Base-by-base conservation (phyloP, 2,797 vertebrate genomes). In the Meda fulgida region DNA sequence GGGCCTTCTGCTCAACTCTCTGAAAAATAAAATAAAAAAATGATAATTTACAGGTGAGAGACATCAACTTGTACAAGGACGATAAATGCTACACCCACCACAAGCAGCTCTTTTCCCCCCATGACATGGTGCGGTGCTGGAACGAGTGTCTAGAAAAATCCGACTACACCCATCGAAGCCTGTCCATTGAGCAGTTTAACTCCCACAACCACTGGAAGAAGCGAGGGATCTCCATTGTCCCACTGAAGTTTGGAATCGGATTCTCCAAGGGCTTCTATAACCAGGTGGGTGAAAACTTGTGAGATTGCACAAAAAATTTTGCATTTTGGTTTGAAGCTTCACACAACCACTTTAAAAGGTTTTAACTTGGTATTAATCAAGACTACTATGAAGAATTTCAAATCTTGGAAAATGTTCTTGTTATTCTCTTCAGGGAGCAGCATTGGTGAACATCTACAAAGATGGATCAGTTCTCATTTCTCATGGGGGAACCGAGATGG, bases 31-130 rank as follows among this genome's bases (percentile, higher is more conserved):
- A 13, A 60, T 10, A 2, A 26, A 60, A 26, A 31, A 31, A 43
- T 69, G 29, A 5, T 3, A 53, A 38, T 70, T 8, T 48, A 85
- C 90, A 97, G 96, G 85, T 97, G 81, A 92, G 94, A 67, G 94
- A 96, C 91, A 92, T 95, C 78, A 97, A 97, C 90, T 96, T 96
- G 96, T 97, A 97, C 92, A 93, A 89, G 84, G 92, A 90, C 7
- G 86, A 92, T 14, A 0, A 91, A 91, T 78, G 89, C 18, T 89
- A 92, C 88, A 95, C 95, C 21, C 94, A 93, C 92, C 95, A 94
- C 93, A 95, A 93, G 87, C 95, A 96, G 90, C 90, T 92, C 0
- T 93, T 97, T 92, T 93, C 88, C 81, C 92, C 96, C 0, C 87
- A 91, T 23, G 90, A 93, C 81, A 90, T 97, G 92, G 85, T 92